Evolutionary conservation across 2,113 vertebrate genomes (phyloP), one percentile per base, ranked within the genome.

Genomic region (Gallinago undulata): DNA sequence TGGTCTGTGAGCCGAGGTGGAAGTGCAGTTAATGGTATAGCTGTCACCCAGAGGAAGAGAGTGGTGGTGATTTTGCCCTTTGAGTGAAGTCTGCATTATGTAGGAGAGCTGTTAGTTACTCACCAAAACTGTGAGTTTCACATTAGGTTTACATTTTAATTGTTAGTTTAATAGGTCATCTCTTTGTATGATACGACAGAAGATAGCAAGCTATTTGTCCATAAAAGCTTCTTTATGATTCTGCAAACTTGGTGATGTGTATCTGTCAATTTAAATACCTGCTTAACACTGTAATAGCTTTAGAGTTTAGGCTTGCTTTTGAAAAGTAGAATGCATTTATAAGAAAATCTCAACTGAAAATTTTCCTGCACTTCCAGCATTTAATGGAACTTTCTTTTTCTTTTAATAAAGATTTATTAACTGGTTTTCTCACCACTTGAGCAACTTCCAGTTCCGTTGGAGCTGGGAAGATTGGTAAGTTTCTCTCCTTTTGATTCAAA

Each of bases 401-500:
- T 92, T 73, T 90, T 72, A 55, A 51, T 83, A 2, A 96, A 98
- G 98, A 93, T 98, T 98, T 96, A 98, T 98, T 97, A 99, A 99
- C 97, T 99, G 99, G 99, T 99, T 99, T 98, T 98, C 99, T 48
- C 99, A 99, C 96, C 99, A 99, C 96, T 94, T 99, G 96, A 99
- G 99, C 97, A 99, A 99, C 97, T 99, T 99, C 85, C 99, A 99
- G 84, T 99, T 99, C 92, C 98, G 99, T 50, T 99, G 99, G 99
- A 99, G 99, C 97, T 99, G 99, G 99, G 99, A 99, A 87, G 99
- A 99, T 92, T 99, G 99, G 99, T 99, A 97, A 98, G 99, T 96
- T 83, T 76, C 47, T 91, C 2, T 84, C 13, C 10, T 83, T 82
- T 37, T 73, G 21, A 50, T 53, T 85, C 4, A 2, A 57, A 59